A percentile compares a stretch with the other conserved stretches of the same genome.
These are phyloP conservation scores for Sakesphorus luctuosus DNA, from an alignment of 2,113 vertebrate genomes.

Conservation along the genomic window DNA sequence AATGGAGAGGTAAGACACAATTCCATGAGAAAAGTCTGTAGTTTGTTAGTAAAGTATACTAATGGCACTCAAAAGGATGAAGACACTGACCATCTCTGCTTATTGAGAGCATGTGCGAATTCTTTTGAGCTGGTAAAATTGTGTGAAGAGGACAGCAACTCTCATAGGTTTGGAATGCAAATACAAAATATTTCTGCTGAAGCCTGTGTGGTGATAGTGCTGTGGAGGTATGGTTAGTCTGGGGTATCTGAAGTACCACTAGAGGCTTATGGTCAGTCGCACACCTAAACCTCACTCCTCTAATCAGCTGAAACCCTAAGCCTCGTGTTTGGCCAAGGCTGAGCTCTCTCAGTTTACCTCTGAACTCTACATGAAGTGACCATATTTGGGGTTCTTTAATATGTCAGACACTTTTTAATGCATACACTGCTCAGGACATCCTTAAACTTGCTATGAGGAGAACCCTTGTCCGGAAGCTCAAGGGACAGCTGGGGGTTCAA, in stretches of 20 bases:
- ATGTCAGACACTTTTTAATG: not conserved
- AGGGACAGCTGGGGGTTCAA: not conserved
- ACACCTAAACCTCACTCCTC: not conserved
- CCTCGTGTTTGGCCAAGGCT: not conserved
- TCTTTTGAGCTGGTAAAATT: not conserved
- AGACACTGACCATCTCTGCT: not conserved
- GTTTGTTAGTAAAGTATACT: not conserved
- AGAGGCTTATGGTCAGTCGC: not conserved
- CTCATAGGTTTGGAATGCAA: not conserved
- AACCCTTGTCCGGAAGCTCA: not conserved
- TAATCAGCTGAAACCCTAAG: not conserved
- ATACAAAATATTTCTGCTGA: not conserved
- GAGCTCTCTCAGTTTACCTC: not conserved
- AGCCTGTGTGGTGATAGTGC: not conserved
- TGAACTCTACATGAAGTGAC: not conserved
- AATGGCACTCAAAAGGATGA: not conserved
- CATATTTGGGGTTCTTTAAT: not conserved
- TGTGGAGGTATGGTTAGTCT: not conserved
- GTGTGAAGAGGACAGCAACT: not conserved
- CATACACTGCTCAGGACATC: not conserved
- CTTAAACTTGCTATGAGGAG: not conserved
- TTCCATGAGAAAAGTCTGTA: not conserved
- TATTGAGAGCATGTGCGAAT: accelerated
- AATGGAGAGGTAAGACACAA: constrained; percentile 90
- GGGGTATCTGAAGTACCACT: not conserved